Evolutionary conservation across 2,888 invertebrate species (phyloP).

Genomic region (Torymus texanus): DNA sequence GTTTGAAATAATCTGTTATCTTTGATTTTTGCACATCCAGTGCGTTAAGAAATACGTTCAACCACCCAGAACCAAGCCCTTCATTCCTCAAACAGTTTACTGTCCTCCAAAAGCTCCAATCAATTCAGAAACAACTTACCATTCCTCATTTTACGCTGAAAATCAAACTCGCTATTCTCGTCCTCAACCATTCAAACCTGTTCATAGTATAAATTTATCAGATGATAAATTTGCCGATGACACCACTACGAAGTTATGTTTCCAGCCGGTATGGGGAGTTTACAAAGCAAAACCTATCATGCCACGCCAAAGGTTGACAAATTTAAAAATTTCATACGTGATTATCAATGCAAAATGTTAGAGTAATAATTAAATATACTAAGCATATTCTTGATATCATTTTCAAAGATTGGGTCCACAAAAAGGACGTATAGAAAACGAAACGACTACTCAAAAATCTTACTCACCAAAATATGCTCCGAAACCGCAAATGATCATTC

Average conservation of each 20-base stretch:
- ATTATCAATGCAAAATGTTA: no score
- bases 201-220: conserved; percentile 58
- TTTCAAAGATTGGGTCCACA: conserved; percentile 60
- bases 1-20: neutral
- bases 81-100: conserved; percentile 64
- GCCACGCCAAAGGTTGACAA: conserved; percentile 65
- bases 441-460: conserved; percentile 69
- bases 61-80: conserved; percentile 68
- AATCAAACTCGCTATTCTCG: conserved; percentile 53
- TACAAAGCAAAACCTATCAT: conserved; percentile 67
- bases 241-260: conserved; percentile 68
- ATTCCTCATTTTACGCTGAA: conserved; percentile 66
- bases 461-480: conserved; percentile 65
- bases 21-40: conserved; percentile 53
- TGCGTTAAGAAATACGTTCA: conserved; percentile 67
- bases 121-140: conserved; percentile 68
- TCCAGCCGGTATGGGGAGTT: conserved; percentile 64
- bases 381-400: neutral
- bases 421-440: conserved; percentile 67
- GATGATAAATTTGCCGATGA: conserved; percentile 65
- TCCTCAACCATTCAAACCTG: conserved; percentile 64
- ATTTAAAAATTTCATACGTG: neutral
- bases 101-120: conserved; percentile 65
- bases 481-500: conserved; percentile 66
- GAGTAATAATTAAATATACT: no score